Base-by-base conservation (phyloP, 2,113 vertebrate species). In the Pristiophorus japonicus region DNA sequence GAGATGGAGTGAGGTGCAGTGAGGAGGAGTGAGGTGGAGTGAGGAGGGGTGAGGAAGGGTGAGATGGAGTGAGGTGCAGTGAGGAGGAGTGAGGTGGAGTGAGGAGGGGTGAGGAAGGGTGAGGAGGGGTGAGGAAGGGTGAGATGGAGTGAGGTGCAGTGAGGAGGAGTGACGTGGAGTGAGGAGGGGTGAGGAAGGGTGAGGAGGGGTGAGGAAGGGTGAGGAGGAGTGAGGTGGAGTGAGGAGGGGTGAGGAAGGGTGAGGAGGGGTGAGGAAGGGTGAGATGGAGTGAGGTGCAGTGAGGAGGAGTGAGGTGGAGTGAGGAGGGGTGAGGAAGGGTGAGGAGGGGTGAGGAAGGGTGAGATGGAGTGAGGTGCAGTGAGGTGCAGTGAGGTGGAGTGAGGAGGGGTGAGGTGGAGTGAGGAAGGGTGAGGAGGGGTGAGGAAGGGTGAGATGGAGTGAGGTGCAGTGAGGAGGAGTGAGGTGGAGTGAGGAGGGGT, bases 381-480 rank as follows among this genome's bases (percentile, higher is more conserved):
- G 30, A n/a, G 12, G 30, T n/a, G n/a, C n/a, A n/a, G 73, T n/a
- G 1, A 0, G n/a, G 22, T 75, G 34, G n/a, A 3, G 27, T n/a
- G 30, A 1, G 4, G 34, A 75, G 73, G 14, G n/a, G n/a, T n/a
- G n/a, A n/a, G 7, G 30, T 12, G 12, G 30, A n/a, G 73, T n/a
- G 1, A 0, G n/a, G 22, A 38, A 11, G n/a, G 3, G 27, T n/a
- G 30, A 1, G 4, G 34, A 75, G 73, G 14, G n/a, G 73, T n/a
- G 1, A 0, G n/a, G 22, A 38, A 11, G n/a, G 3, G 27, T n/a
- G 30, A 1, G 4, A n/a, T n/a, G n/a, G n/a, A n/a, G n/a, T n/a
- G n/a, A n/a, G n/a, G n/a, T n/a, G n/a, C n/a, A n/a, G n/a, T n/a
- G n/a, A n/a, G 7, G 30, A n/a, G 12, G 30, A n/a, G 73, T n/a